phyloP scores from a whole-genome alignment of 1,140 invertebrate genomes.

The Lordiphosa mommai region DNA sequence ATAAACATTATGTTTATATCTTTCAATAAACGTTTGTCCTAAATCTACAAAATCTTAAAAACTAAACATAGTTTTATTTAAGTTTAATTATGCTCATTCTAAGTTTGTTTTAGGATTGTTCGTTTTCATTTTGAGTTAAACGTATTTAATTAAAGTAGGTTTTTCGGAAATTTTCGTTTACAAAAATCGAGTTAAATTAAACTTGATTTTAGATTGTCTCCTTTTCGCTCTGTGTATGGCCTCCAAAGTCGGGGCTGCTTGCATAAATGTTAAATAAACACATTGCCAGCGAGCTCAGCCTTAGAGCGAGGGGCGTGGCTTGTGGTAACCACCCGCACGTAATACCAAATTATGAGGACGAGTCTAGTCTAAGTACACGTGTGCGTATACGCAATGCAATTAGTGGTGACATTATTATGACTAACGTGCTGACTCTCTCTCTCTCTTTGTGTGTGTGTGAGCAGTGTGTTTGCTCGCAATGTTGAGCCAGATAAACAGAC shows the following conservation, averaged over 20 bases:
- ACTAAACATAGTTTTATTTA: too few species aligned
- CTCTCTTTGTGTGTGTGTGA: slow-evolving; percentile 14
- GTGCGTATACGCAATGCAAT: slow-evolving; percentile 74
- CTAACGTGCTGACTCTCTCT: slow-evolving; percentile 49
- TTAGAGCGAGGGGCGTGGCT: slow-evolving; percentile 9
- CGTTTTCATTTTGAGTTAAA: too few species aligned
- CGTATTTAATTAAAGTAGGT: too few species aligned
- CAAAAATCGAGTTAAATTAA: too few species aligned
- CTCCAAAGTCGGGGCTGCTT: slow-evolving; percentile 18
- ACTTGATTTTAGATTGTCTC: too few species aligned
- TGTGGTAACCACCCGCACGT: slow-evolving; percentile 16
- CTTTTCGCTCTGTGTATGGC: too few species aligned
- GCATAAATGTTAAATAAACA: slow-evolving; percentile 51
- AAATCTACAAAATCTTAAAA: too few species aligned
- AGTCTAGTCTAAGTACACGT: slow-evolving; percentile 52
- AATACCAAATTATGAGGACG: slow-evolving; percentile 58
- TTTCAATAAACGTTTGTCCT: too few species aligned
- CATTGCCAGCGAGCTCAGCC: slow-evolving; percentile 16
- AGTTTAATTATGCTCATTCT: too few species aligned
- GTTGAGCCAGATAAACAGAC: slow-evolving; percentile 8
- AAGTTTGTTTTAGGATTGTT: too few species aligned
- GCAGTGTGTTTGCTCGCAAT: slow-evolving; percentile 32
- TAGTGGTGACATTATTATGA: slow-evolving; percentile 74
- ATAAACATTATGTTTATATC: too few species aligned
- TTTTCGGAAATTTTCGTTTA: too few species aligned